A percentile compares a stretch with the other conserved stretches of the same genome.
Conservation (phyloP, 2,797 vertebrate species). For the Lerista edwardsae region DNA sequence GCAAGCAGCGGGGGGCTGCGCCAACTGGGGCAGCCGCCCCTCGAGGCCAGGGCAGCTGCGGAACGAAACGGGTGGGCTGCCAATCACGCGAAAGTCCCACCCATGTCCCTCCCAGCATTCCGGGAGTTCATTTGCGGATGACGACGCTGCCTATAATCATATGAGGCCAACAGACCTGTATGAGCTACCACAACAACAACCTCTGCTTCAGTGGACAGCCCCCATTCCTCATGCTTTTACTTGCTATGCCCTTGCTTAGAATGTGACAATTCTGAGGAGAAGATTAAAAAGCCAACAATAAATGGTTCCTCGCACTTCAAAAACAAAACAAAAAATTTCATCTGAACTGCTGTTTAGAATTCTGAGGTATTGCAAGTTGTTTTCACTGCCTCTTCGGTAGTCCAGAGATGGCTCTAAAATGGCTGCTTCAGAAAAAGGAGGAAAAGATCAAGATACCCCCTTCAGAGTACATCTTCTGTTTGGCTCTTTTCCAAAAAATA, state of each 20-base stretch:
- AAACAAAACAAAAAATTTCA: not conserved
- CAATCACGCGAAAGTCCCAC: no score
- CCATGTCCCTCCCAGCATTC: no score
- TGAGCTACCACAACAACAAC: not conserved
- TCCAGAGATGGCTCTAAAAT: conserved; percentile 4
- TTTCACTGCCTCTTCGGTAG: not conserved
- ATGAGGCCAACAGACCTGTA: no score
- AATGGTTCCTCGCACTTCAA: not conserved
- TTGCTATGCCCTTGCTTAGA: not conserved
- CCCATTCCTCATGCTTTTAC: no score
- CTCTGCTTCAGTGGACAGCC: no score
- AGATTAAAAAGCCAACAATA: not conserved
- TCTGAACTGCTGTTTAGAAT: not conserved
- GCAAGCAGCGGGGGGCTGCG: no score
- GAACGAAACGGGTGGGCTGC: no score
- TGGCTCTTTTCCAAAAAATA: conserved; percentile 7
- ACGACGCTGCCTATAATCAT: not conserved
- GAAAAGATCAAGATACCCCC: not conserved
- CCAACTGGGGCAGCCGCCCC: no score
- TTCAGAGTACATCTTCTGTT: not conserved
- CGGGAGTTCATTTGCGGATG: no score
- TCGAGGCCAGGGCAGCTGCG: no score
- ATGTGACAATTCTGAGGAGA: not conserved
- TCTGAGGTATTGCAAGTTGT: not conserved
- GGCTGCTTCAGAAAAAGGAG: not conserved